Evolutionary conservation across 2,888 invertebrate species (phyloP).

Genomic region (Polia nebulosa): DNA sequence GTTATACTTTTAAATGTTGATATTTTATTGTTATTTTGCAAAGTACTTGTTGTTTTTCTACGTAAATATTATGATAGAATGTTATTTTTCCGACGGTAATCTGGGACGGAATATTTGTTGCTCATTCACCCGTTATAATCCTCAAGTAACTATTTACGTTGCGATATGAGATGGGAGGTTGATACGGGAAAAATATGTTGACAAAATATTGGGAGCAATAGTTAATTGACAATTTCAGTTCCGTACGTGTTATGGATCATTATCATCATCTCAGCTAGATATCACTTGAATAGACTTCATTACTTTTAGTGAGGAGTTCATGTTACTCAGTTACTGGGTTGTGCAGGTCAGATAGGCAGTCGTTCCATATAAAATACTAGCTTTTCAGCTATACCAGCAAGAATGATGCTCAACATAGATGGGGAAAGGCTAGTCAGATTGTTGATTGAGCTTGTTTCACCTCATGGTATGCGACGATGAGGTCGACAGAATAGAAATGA

Average conservation of each 20-base stretch:
- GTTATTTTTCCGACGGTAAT: conserved; percentile 19
- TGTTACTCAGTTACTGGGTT: too few species aligned
- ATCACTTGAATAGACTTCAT: too few species aligned
- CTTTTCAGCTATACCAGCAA: too few species aligned
- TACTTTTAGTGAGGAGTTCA: too few species aligned
- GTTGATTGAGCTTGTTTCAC: too few species aligned
- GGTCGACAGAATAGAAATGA: too few species aligned
- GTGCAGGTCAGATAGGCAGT: too few species aligned
- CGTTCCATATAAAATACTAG: too few species aligned
- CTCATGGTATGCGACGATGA: too few species aligned
- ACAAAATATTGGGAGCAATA: neutral
- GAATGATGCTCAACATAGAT: too few species aligned
- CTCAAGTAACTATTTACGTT: conserved; percentile 29
- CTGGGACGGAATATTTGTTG: conserved; percentile 34
- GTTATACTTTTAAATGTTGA: conserved; percentile 51
- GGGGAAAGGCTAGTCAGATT: too few species aligned
- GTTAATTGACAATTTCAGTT: neutral
- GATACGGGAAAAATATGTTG: conserved; percentile 3
- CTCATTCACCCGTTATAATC: conserved; percentile 31
- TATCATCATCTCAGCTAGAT: too few species aligned
- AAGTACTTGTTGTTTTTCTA: conserved; percentile 24
- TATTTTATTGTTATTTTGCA: conserved; percentile 26
- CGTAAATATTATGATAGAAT: neutral
- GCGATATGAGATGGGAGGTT: conserved; percentile 19
- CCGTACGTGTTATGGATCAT: neutral